These are phyloP conservation scores for Campaea margaritaria DNA, from an alignment of 2,888 invertebrate genomes.

Conservation along the genomic window DNA sequence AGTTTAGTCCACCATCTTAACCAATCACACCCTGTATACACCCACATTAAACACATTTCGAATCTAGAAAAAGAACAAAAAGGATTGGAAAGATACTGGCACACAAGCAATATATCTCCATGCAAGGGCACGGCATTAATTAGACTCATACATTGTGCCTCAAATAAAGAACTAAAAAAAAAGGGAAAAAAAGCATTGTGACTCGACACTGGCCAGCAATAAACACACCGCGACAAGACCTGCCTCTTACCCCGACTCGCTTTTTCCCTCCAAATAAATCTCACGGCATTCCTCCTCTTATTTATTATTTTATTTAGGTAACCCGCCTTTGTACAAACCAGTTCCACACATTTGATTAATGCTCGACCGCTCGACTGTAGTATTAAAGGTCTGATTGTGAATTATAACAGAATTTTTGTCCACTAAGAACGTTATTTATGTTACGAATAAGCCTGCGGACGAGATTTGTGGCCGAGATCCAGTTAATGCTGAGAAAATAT, in stretches of 20 bases:
- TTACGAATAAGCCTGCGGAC: conserved; percentile 56
- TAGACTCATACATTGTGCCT: conserved; percentile 74
- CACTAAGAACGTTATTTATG: conserved; percentile 79
- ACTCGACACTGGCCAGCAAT: conserved; percentile 70
- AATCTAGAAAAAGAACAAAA: conserved; percentile 56
- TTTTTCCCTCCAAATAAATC: conserved; percentile 83
- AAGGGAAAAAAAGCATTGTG: conserved; percentile 45
- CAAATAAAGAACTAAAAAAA: conserved; percentile 13
- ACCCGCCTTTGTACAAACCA: conserved; percentile 78
- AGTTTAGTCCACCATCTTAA: not conserved
- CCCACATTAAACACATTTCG: conserved; percentile 34
- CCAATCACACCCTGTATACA: conserved; percentile 23
- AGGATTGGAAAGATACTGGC: conserved; percentile 53
- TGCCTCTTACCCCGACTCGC: conserved; percentile 72
- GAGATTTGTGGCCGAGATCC: conserved; percentile 50
- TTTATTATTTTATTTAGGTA: conserved; percentile 83
- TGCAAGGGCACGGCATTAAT: conserved; percentile 75
- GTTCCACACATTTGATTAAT: conserved; percentile 82
- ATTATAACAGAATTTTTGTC: conserved; percentile 74
- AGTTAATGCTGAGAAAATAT: conserved; percentile 42
- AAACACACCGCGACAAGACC: conserved; percentile 78
- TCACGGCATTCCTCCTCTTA: conserved; percentile 77
- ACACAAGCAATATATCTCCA: conserved; percentile 65
- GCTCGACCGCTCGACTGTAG: conserved; percentile 65
- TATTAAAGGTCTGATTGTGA: conserved; percentile 77